Percentiles rank a stretch among this genome's conserved stretches.
These are phyloP conservation scores for Ochotona princeps DNA, from an alignment of 2,113 vertebrate genomes.

Conservation along the genomic window DNA sequence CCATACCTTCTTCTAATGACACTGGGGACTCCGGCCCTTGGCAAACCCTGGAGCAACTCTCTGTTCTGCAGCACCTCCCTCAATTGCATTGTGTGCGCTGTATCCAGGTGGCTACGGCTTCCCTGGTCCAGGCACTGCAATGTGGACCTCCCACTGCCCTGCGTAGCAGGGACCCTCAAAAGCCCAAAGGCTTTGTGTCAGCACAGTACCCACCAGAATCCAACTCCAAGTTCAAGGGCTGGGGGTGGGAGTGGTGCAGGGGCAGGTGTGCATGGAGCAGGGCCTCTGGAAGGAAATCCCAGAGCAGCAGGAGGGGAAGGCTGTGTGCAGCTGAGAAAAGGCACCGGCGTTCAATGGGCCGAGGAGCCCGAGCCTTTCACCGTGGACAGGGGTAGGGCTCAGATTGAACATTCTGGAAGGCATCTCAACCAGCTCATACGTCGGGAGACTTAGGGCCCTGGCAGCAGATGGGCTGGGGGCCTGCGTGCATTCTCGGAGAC, in stretches of 20 bases:
- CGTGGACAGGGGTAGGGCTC: background rate
- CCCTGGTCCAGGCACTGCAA: too few relatives aligned
- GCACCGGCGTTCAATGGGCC: accelerated
- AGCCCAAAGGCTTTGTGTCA: background rate
- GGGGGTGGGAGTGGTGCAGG: too few relatives aligned
- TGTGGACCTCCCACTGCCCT: too few relatives aligned
- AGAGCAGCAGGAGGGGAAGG: too few relatives aligned
- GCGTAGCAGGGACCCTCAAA: background rate
- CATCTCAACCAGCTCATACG: accelerated
- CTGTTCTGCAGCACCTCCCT: too few relatives aligned
- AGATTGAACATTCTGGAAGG: background rate
- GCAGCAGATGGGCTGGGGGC: accelerated
- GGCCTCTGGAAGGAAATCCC: background rate
- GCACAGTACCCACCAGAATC: background rate
- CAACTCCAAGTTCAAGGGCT: background rate
- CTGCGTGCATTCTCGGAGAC: background rate
- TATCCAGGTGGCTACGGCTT: too few relatives aligned
- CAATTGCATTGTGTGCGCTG: background rate
- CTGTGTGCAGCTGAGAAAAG: accelerated
- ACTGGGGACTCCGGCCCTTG: background rate
- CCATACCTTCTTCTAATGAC: background rate
- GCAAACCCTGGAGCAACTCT: too few relatives aligned
- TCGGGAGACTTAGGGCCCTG: background rate
- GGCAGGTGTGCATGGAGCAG: background rate
- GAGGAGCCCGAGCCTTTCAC: background rate